Base-by-base conservation (phyloP, 1,140 invertebrate species). In the Andricus grossulariae region DNA sequence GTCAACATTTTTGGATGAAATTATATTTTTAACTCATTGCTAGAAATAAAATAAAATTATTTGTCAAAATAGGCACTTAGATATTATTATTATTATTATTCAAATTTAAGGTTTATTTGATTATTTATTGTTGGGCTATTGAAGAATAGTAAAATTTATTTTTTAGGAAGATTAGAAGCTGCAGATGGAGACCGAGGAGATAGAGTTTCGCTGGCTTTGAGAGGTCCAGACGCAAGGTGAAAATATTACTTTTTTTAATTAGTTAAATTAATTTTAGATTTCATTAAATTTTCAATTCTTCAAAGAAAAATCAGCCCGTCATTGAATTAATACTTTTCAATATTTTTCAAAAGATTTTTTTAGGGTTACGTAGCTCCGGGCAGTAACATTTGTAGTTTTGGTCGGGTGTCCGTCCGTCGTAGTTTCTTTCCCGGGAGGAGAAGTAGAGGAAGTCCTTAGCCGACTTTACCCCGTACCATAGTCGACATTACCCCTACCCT, bases 181-280 rank as follows among this genome's bases (percentile, higher is more conserved):
- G 94, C 94, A 1, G 96, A 98, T 90, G 96, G 96, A 0, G 97
- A 97, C 89, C 92, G 92, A 78, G 94, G 94, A 2, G 96, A 97
- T 85, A 90, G 92, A 71, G 91, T 97, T 5, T 92, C 93, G 49
- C 87, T 97, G 1, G 93, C 94, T 0, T 90, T 97, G 49, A 91
- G 93, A 76, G 97, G 96, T 1, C 93, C 94, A 5, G 94, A 95
- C 87, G 94, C 96, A 11, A 93, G 90, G 94, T 95, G 89, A 76
- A 50, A 79, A 49, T 54, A 72, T 25, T 74, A 55, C n/a, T 4
- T 45, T 25, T 25, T 50, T 60, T 73, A 54, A 57, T 76, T 57
- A 45, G 3, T 52, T 45, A 50, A 72, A n/a, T 11, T 15, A 39
- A 18, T 16, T 16, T 19, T 32, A 3, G 0, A n/a, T 72, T 18